Conservation (phyloP, 2,113 vertebrate genomes). For the Rhizomys pruinosus region DNA sequence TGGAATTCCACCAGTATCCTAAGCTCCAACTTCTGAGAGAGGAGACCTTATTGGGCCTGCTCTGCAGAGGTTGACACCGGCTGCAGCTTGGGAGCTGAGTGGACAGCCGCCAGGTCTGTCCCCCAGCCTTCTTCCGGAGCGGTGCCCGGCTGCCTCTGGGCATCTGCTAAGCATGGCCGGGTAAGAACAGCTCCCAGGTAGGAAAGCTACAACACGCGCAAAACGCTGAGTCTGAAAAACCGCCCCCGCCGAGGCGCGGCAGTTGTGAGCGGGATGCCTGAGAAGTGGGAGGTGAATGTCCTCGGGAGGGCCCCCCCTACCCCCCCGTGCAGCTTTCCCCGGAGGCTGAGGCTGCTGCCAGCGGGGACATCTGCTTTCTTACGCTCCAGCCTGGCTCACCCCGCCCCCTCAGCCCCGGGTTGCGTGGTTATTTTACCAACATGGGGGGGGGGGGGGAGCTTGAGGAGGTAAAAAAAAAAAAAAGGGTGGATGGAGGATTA, state of each 20-base stretch:
- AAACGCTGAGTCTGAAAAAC: constrained; percentile 78
- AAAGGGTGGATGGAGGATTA: constrained; percentile 63
- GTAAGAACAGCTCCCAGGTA: constrained; percentile 81
- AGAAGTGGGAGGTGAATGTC: constrained; percentile 82
- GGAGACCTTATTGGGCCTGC: not conserved
- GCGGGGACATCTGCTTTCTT: constrained; percentile 86
- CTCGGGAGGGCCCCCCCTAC: constrained; percentile 79
- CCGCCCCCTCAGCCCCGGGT: constrained; percentile 82
- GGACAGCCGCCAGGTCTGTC: constrained; percentile 27
- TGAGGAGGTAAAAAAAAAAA: constrained; percentile 56
- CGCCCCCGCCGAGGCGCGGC: constrained; percentile 79
- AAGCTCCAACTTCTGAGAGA: constrained; percentile 18
- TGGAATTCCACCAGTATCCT: not conserved
- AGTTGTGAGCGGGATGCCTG: constrained; percentile 80
- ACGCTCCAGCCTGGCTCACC: constrained; percentile 80
- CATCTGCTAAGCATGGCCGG: constrained; percentile 76
- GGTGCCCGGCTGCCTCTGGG: constrained; percentile 67
- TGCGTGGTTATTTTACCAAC: constrained; percentile 83
- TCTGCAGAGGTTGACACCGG: constrained; percentile 21
- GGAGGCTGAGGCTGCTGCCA: constrained; percentile 84
- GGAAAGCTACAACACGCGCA: constrained; percentile 75
- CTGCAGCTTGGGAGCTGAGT: not conserved
- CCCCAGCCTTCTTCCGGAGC: constrained; percentile 35
- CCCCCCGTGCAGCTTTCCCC: constrained; percentile 73
- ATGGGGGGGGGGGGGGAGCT: constrained; percentile 70